Evolutionary conservation across 2,888 invertebrate species (phyloP).

Genomic region (Miltochrista miniata): DNA sequence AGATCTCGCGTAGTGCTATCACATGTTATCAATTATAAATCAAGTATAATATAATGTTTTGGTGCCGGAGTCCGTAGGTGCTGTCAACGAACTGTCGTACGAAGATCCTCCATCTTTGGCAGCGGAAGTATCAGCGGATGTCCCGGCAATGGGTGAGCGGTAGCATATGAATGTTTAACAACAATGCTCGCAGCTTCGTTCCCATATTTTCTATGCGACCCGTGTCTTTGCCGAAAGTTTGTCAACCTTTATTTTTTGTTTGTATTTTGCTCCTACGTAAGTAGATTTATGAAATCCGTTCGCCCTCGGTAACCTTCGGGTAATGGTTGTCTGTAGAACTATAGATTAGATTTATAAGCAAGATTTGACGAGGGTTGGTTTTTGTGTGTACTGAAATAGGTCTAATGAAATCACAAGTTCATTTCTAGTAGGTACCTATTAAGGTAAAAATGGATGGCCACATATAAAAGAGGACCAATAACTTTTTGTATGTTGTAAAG

Average conservation of each 20-base stretch:
- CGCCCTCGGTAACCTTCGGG: slow-evolving; percentile 22
- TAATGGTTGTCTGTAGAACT: slow-evolving; percentile 24
- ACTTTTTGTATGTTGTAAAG: no score
- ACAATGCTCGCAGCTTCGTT: slow-evolving; percentile 70
- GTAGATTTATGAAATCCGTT: slow-evolving; percentile 38
- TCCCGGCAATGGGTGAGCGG: slow-evolving; percentile 81
- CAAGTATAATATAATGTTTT: slow-evolving; percentile 54
- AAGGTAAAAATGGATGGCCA: no score
- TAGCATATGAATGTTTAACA: slow-evolving; percentile 79
- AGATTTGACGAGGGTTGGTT: slow-evolving; percentile 30
- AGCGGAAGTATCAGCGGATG: slow-evolving; percentile 82
- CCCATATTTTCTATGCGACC: slow-evolving; percentile 78
- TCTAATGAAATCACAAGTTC: not conserved
- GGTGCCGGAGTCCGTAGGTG: slow-evolving; percentile 40
- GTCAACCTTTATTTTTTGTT: slow-evolving; percentile 80
- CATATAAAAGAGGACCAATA: no score
- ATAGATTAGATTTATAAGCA: slow-evolving; percentile 34
- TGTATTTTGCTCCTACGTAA: slow-evolving; percentile 40
- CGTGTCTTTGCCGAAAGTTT: slow-evolving; percentile 80
- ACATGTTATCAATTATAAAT: slow-evolving; percentile 41
- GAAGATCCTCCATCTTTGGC: slow-evolving; percentile 82
- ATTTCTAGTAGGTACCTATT: no score
- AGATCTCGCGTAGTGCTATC: slow-evolving; percentile 31
- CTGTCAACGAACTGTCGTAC: slow-evolving; percentile 77
- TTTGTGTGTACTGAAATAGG: slow-evolving; percentile 12